Percentiles rank a stretch among this genome's conserved stretches.
Conservation (phyloP, 2,113 vertebrate species). For the Syngnathus floridae region DNA sequence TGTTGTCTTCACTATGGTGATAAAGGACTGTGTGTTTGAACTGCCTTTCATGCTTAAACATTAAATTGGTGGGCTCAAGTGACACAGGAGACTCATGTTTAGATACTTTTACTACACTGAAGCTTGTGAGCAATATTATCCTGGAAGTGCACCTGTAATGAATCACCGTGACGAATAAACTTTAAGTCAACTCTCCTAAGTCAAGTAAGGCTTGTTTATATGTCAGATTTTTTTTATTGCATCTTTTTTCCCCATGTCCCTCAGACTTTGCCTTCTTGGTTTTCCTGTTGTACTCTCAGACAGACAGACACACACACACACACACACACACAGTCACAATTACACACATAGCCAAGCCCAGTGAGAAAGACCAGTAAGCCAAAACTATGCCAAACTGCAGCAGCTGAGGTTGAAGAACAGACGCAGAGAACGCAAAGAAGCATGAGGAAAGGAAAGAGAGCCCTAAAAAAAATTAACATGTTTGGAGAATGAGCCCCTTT, state of each 20-base stretch:
- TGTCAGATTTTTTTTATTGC: neutral
- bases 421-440: constrained; percentile 16
- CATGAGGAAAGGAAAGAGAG: constrained; percentile 12
- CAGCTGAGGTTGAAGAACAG: constrained; percentile 44
- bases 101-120: neutral
- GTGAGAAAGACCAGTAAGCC: constrained; percentile 27
- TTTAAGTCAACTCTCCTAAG: neutral
- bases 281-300: constrained; percentile 2
- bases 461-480: constrained; percentile 32
- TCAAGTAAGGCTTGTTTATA: neutral
- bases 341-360: constrained; percentile 11
- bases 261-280: constrained; percentile 4
- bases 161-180: neutral
- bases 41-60: neutral
- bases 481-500: constrained; percentile 42
- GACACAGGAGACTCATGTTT: neutral
- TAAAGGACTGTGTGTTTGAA: neutral
- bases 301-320: constrained; percentile 2
- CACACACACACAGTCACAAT: neutral
- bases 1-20: neutral
- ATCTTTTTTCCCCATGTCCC: constrained; percentile 8
- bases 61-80: neutral
- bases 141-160: neutral
- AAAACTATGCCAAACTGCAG: constrained; percentile 37
- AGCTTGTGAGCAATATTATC: neutral